Evolutionary conservation across 2,113 vertebrate species (phyloP), one percentile per base, ranked within the genome.

Genomic region (Gnathonemus longibarbis): DNA sequence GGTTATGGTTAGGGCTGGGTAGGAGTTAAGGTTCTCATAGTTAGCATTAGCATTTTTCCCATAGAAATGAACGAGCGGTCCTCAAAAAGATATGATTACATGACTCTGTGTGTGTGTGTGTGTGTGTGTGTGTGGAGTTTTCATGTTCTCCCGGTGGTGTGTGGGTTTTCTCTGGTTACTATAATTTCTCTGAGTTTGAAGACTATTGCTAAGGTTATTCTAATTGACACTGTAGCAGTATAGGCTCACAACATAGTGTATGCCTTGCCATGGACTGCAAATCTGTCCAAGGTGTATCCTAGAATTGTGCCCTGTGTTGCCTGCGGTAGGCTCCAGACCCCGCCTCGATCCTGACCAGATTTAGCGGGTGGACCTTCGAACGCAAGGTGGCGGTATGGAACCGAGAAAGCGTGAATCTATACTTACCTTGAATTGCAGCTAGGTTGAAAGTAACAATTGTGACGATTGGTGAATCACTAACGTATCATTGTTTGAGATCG

Each of bases 381-480:
- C 87, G 35, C 87, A 45, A 50, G 87, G 39, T 66, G 87, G 39
- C 87, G 87, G 56, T 88, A 53, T 45, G 58, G 66, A 88, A 62
- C 87, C 35, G 53, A 58, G 35, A 27, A 62, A 56, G 31, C 27
- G 0, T 42, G 17, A 45, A 58, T 50, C 53, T n/a, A 52, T 27
- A 50, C 84, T 31, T 17, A 53, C 46, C 24, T 46, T 84, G 45
- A 87, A 35, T 7, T 87, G 11, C 11, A 52, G 49, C 21, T 35
- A n/a, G 35, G 45, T 48, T 84, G 83, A n/a, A 46, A 24, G 83
- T 46, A 45, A 46, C 45, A 24, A 24, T 48, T 6, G 83, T 45
- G 39, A 2, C 13, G 83, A 48, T 46, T 84, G 35, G 42, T 24
- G 45, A 11, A 45, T 84, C 19, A 84, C 4, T 80, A 19, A 80